Percentiles rank a stretch among this genome's conserved stretches.
These are phyloP conservation scores for Tetrapedia diversipes DNA, from an alignment of 2,888 invertebrate genomes.

Conservation along the genomic window DNA sequence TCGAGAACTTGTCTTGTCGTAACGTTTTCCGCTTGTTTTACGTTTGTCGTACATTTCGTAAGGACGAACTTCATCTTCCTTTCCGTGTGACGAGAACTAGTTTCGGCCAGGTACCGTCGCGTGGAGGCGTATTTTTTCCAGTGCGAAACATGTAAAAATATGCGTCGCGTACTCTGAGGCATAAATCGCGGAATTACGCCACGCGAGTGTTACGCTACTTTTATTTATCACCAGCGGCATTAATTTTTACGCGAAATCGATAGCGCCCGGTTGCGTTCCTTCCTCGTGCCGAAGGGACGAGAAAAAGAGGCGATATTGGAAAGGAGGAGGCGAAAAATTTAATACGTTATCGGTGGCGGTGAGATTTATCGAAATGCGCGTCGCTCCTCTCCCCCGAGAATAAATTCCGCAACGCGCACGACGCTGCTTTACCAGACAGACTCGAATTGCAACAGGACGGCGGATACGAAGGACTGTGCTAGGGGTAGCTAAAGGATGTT, in stretches of 20 bases:
- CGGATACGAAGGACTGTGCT: slow-evolving; percentile 48
- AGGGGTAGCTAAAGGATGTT: slow-evolving; percentile 52
- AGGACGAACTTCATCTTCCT: slow-evolving; percentile 3
- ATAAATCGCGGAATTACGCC: slow-evolving; percentile 44
- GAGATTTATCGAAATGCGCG: slow-evolving; percentile 64
- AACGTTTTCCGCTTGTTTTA: slow-evolving; percentile 34
- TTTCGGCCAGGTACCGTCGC: slow-evolving; percentile 15
- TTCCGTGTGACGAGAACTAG: slow-evolving; percentile 35
- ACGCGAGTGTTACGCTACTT: slow-evolving; percentile 17
- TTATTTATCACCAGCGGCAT: slow-evolving; percentile 47
- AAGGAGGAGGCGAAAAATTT: slow-evolving; percentile 21
- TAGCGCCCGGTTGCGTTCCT: slow-evolving; percentile 20
- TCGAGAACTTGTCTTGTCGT: slow-evolving; percentile 50
- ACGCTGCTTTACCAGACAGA: slow-evolving; percentile 52
- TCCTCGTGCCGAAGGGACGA: background rate
- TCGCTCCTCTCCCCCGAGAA: slow-evolving; percentile 51
- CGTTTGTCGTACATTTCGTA: slow-evolving; percentile 19
- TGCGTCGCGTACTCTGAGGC: slow-evolving; percentile 32
- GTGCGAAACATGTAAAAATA: slow-evolving; percentile 38
- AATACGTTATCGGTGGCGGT: slow-evolving; percentile 50
- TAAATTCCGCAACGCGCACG: slow-evolving; percentile 58
- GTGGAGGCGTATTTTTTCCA: slow-evolving; percentile 20
- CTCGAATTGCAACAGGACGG: slow-evolving; percentile 60
- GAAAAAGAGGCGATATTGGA: slow-evolving; percentile 10
- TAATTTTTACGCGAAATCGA: slow-evolving; percentile 51